Percentiles rank a stretch among this genome's conserved stretches.
These are phyloP conservation scores for Branchellion lobata DNA, from an alignment of 2,888 invertebrate genomes.

Conservation along the genomic window DNA sequence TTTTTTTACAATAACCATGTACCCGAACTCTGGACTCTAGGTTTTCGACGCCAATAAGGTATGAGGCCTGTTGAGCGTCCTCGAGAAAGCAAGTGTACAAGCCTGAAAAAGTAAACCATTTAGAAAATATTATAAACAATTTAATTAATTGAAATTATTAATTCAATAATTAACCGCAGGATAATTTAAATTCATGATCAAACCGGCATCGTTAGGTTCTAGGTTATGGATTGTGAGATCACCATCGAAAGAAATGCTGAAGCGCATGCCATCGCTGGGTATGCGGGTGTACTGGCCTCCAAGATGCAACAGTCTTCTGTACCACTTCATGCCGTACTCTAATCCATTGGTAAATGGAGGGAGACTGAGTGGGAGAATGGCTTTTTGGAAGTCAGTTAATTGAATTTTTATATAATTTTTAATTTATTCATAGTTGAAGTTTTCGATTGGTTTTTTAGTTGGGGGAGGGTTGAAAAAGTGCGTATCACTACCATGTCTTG, in stretches of 20 bases:
- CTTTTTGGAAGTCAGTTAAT: no score
- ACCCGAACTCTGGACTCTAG: conserved; percentile 27
- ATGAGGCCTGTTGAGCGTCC: conserved; percentile 31
- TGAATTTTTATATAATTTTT: background rate
- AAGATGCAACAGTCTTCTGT: conserved; percentile 18
- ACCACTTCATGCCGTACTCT: conserved; percentile 37
- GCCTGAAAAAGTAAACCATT: no score
- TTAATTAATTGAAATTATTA: no score
- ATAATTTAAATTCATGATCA: no score
- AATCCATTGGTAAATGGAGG: conserved; percentile 31
- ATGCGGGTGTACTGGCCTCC: conserved; percentile 28
- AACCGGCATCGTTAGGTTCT: conserved; percentile 13
- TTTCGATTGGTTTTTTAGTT: background rate
- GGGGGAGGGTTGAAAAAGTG: background rate
- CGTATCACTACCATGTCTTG: conserved; percentile 32
- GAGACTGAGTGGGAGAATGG: no score
- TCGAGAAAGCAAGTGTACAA: conserved; percentile 44
- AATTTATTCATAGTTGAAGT: background rate
- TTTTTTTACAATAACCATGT: no score
- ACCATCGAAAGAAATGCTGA: conserved; percentile 33
- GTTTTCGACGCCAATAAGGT: conserved; percentile 41
- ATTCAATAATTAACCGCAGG: no score
- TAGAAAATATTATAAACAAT: no score
- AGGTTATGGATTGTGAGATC: conserved; percentile 29
- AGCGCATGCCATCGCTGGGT: conserved; percentile 14